Percentiles rank a stretch among this genome's conserved stretches.
These are phyloP conservation scores for Drosophila vallismaia DNA, from an alignment of 2,888 invertebrate genomes.

Conservation along the genomic window DNA sequence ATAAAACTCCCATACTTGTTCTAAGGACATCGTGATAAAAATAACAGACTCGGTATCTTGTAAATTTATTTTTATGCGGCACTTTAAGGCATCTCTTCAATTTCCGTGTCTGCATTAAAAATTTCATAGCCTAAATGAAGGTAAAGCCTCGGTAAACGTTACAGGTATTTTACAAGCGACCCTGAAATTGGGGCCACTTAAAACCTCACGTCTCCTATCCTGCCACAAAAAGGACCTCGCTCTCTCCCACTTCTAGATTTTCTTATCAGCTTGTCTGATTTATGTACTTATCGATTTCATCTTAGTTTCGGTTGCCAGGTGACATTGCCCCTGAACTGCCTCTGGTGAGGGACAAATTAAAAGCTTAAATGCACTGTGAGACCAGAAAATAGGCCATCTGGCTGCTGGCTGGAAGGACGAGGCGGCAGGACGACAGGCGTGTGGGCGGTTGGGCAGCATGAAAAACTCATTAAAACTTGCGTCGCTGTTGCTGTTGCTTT, in stretches of 20 bases:
- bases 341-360: constrained; percentile 36
- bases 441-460: constrained; percentile 56
- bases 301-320: constrained; percentile 63
- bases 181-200: constrained; percentile 3
- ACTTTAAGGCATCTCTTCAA: neutral
- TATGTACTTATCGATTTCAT: constrained; percentile 70
- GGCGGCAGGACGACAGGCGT: neutral
- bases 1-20: constrained; percentile 1
- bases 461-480: constrained; percentile 78
- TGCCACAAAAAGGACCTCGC: neutral
- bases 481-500: constrained; percentile 49
- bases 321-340: constrained; percentile 69
- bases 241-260: neutral
- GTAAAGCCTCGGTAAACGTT: neutral
- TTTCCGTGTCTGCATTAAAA: neutral
- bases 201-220: constrained; percentile 4
- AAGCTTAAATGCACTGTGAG: constrained; percentile 62
- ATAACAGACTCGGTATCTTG: neutral
- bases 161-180: neutral
- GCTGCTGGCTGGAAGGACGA: neutral
- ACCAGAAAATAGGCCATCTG: constrained; percentile 40
- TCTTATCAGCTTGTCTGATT: constrained; percentile 63
- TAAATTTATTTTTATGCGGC: neutral
- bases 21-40: neutral
- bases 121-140: neutral